Conservation (phyloP, 2,113 vertebrate species). For the Marmota monax region DNA sequence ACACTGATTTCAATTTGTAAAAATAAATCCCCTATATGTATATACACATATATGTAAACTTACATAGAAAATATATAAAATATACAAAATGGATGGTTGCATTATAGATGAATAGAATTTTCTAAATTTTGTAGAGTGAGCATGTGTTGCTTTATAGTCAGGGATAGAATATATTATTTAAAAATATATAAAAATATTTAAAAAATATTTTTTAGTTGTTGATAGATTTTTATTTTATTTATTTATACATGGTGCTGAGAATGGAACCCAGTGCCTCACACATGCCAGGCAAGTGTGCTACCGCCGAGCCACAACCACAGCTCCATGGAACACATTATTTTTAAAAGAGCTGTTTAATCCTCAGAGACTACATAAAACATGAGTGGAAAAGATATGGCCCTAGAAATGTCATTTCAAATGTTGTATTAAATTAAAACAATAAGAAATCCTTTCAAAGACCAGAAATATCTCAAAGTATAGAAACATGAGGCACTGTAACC, state of each 20-base stretch:
- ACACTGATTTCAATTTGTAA: background rate
- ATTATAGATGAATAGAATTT: background rate
- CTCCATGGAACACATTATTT: background rate
- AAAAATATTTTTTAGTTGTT: too few relatives aligned
- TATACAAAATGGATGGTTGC: background rate
- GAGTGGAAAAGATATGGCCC: background rate
- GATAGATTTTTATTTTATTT: too few relatives aligned
- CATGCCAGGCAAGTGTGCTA: too few relatives aligned
- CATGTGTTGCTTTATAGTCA: background rate
- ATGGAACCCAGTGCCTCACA: too few relatives aligned
- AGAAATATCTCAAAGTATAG: slow-evolving; percentile 8
- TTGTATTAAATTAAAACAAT: background rate
- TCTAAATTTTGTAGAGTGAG: background rate
- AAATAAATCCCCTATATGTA: background rate
- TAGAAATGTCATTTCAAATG: slow-evolving; percentile 42
- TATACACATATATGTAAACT: background rate
- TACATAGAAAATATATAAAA: slow-evolving; percentile 12
- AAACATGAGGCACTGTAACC: slow-evolving; percentile 43
- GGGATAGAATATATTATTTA: background rate
- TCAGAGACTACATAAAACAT: background rate
- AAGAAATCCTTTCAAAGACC: slow-evolving; percentile 17
- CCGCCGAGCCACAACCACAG: too few relatives aligned
- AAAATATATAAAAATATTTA: too few relatives aligned
- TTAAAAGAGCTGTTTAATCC: slow-evolving; percentile 40
- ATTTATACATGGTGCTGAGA: too few relatives aligned